Evolutionary conservation across 2,888 invertebrate species (phyloP).

Genomic region (Pherbina coryleti): DNA sequence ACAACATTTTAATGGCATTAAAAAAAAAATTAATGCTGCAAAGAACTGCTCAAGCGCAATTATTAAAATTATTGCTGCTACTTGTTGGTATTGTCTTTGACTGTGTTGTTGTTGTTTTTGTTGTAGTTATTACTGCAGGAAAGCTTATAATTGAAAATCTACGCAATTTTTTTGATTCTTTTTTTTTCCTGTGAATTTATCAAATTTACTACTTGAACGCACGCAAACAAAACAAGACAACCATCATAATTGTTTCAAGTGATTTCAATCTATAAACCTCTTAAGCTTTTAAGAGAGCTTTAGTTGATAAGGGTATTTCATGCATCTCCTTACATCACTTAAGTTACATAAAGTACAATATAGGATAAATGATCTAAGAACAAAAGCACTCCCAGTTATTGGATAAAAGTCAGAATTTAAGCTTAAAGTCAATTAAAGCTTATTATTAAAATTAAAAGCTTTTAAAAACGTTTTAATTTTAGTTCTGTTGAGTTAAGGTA

Average conservation of each 20-base stretch:
- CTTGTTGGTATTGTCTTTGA: background rate
- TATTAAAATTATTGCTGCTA: background rate
- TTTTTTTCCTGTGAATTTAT: background rate
- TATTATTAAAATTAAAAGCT: too few species aligned
- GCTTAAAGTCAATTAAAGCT: too few species aligned
- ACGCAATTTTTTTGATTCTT: background rate
- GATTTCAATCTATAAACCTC: background rate
- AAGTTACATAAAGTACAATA: too few species aligned
- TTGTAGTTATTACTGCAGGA: background rate
- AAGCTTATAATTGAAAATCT: background rate
- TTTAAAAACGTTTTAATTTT: too few species aligned
- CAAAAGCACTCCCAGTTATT: too few species aligned
- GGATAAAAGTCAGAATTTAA: too few species aligned
- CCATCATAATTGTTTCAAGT: background rate
- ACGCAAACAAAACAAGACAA: too few species aligned
- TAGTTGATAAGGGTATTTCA: background rate
- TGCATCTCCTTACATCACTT: too few species aligned
- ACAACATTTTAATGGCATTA: slow-evolving; percentile 6
- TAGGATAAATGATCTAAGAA: background rate
- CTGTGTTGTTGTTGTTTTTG: background rate
- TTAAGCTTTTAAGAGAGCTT: background rate
- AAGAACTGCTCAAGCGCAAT: background rate
- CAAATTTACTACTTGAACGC: too few species aligned
- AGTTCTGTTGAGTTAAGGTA: too few species aligned
- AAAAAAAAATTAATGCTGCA: background rate